phyloP scores from a whole-genome alignment of 2,797 vertebrate species.

The Aphelocoma californica region DNA sequence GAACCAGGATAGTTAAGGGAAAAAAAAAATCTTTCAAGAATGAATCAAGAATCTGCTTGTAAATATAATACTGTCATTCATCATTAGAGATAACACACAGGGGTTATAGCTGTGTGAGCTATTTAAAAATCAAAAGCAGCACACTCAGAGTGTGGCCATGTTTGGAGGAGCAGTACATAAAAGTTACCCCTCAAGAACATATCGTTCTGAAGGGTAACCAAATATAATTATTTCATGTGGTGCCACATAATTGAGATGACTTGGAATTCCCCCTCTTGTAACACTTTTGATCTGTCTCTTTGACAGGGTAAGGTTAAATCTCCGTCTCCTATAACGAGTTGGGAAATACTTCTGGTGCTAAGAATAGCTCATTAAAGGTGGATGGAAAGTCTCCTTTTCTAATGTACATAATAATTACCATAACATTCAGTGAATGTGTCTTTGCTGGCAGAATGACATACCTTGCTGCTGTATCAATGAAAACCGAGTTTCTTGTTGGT shows the following conservation, averaged over 20 bases:
- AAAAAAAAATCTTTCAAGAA: not conserved
- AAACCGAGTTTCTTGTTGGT: constrained; percentile 22
- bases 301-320: constrained; percentile 29
- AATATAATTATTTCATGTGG: constrained; percentile 58
- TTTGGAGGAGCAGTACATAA: constrained; percentile 9
- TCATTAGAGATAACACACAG: not conserved
- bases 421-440: constrained; percentile 14
- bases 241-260: constrained; percentile 42
- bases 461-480: not conserved
- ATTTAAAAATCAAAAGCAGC: constrained; percentile 58
- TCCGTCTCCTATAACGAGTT: not conserved
- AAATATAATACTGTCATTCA: not conserved
- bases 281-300: constrained; percentile 21
- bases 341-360: constrained; percentile 37
- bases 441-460: constrained; percentile 18
- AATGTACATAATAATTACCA: constrained; percentile 10
- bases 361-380: constrained; percentile 56
- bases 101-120: constrained; percentile 17
- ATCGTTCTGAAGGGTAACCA: constrained; percentile 10
- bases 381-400: not conserved
- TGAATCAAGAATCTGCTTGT: not conserved
- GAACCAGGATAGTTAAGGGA: not conserved
- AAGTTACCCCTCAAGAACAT: constrained; percentile 16
- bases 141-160: not conserved
- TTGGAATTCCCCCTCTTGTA: constrained; percentile 51